Evolutionary conservation across 2,113 vertebrate genomes (phyloP).

Genomic region (Mugil cephalus): DNA sequence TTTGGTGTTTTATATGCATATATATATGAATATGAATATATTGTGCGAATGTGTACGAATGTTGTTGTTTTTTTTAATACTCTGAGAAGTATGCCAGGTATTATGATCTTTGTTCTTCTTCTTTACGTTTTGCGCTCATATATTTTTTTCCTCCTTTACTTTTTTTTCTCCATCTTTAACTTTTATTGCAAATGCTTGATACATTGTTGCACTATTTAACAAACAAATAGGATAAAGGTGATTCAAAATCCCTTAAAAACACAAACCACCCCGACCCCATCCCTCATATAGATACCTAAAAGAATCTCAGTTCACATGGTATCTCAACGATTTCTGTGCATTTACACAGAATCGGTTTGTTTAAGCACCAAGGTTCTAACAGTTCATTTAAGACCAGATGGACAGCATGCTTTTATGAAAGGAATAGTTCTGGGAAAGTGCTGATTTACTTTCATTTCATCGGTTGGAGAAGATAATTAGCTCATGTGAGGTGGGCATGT

Average conservation of each 20-base stretch:
- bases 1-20: slow-evolving; percentile 86
- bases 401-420: slow-evolving; percentile 26
- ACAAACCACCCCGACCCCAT: slow-evolving; percentile 27
- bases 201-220: slow-evolving; percentile 77
- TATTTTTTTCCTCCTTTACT: slow-evolving; percentile 54
- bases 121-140: slow-evolving; percentile 44
- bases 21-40: slow-evolving; percentile 85
- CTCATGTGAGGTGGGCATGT: no score
- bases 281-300: background rate
- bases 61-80: slow-evolving; percentile 82
- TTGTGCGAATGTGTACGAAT: slow-evolving; percentile 85
- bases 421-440: background rate
- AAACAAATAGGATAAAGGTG: slow-evolving; percentile 45
- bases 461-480: background rate
- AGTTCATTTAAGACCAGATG: slow-evolving; percentile 35
- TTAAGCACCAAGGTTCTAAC: slow-evolving; percentile 2
- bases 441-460: slow-evolving; percentile 11
- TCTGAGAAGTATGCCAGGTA: slow-evolving; percentile 80
- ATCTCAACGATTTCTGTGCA: slow-evolving; percentile 59
- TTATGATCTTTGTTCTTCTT: slow-evolving; percentile 64
- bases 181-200: slow-evolving; percentile 70
- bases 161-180: slow-evolving; percentile 67
- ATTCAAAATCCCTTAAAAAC: slow-evolving; percentile 24
- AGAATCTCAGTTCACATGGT: slow-evolving; percentile 20
- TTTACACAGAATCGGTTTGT: slow-evolving; percentile 45